Conservation (phyloP, 1,140 invertebrate species). For the Drosophila triauraria region DNA sequence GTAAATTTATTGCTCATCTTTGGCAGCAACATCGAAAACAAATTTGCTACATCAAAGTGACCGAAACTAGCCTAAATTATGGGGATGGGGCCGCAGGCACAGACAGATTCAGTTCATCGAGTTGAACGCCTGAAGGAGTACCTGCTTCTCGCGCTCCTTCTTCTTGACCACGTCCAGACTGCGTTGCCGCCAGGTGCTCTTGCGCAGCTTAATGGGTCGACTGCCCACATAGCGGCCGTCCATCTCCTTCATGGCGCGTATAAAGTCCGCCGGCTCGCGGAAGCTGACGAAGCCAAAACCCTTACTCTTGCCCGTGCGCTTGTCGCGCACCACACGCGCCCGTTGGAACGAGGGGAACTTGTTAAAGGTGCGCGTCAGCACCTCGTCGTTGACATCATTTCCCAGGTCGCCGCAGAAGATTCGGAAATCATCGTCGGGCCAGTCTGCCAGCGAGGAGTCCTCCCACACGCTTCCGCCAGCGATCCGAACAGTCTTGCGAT, state of each 20-base stretch:
- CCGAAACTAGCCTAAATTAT: slow-evolving; percentile 72
- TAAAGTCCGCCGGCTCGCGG: slow-evolving; percentile 98
- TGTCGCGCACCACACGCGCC: slow-evolving; percentile 98
- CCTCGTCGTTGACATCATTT: slow-evolving; percentile 99
- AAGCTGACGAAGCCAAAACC: slow-evolving; percentile 99
- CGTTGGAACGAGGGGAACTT: slow-evolving; percentile 97
- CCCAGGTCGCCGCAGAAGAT: slow-evolving; percentile 99
- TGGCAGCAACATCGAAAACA: slow-evolving; percentile 55
- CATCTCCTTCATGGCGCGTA: slow-evolving; percentile 99
- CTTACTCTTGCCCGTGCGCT: slow-evolving; percentile 98
- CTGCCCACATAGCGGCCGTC: slow-evolving; percentile 98
- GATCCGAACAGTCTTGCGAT: slow-evolving; percentile 90
- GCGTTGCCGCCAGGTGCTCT: slow-evolving; percentile 98
- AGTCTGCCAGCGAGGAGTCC: slow-evolving; percentile 95
- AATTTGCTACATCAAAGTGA: slow-evolving; percentile 69
- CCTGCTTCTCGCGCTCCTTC: slow-evolving; percentile 96
- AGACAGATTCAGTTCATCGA: slow-evolving; percentile 56
- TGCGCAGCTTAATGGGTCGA: slow-evolving; percentile 98
- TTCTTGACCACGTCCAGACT: slow-evolving; percentile 97
- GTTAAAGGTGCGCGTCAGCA: slow-evolving; percentile 95
- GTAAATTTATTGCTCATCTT: slow-evolving; percentile 58
- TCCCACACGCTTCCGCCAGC: slow-evolving; percentile 98
- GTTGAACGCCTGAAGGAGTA: slow-evolving; percentile 89
- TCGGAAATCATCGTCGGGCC: slow-evolving; percentile 98
- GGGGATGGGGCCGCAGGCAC: not conserved